Conservation (phyloP, 2,113 vertebrate species). For the Theropithecus gelada region DNA sequence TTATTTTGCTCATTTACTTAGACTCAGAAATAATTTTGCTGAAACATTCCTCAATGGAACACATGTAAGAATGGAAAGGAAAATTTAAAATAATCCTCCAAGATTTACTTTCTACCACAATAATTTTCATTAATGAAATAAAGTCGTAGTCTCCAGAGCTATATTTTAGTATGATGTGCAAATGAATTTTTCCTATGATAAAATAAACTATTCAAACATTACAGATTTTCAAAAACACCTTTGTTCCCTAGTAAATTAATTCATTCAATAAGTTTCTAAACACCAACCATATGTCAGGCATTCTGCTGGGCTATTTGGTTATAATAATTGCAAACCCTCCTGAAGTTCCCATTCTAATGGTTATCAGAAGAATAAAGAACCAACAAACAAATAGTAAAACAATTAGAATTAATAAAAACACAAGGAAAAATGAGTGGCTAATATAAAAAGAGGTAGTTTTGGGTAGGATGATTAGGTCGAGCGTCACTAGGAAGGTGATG, state of each 20-base stretch:
- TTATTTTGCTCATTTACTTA: constrained; percentile 12
- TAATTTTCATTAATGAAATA: background rate
- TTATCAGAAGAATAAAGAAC: background rate
- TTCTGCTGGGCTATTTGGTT: background rate
- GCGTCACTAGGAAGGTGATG: background rate
- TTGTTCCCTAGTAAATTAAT: background rate
- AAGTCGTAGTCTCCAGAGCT: background rate
- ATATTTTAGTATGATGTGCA: background rate
- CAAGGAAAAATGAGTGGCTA: background rate
- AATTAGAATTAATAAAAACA: background rate
- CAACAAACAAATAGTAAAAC: background rate
- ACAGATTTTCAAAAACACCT: background rate
- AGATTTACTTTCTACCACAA: background rate
- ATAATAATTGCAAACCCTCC: background rate
- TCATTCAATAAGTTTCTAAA: background rate
- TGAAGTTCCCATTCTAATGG: background rate
- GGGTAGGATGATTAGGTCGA: background rate
- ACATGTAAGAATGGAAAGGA: background rate
- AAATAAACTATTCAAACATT: background rate
- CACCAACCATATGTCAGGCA: background rate
- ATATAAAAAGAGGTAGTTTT: background rate
- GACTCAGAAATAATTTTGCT: background rate
- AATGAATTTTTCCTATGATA: background rate
- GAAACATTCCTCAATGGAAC: background rate
- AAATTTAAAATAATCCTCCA: constrained; percentile 1